Conservation (phyloP, 2,888 invertebrate genomes). For the Eugnorisma glareosa region DNA sequence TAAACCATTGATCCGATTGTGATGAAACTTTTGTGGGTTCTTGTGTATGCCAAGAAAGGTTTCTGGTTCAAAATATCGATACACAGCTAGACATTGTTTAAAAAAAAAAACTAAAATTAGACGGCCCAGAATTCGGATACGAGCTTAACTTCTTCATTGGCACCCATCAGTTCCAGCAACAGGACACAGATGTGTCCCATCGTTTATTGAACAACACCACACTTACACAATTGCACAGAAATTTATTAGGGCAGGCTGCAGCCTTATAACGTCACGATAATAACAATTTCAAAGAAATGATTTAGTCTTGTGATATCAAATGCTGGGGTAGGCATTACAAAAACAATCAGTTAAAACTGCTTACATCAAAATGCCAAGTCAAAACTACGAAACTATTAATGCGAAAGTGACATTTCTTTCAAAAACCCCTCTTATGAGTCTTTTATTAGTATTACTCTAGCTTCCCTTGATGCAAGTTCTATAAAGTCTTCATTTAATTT, state of each 20-base stretch:
- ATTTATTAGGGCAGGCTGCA: not conserved
- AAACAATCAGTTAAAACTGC: no score
- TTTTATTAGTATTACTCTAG: no score
- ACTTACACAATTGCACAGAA: no score
- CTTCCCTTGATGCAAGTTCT: no score
- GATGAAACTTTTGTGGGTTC: not conserved
- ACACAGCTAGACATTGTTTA: not conserved
- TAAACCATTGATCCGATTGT: not conserved
- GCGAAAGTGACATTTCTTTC: not conserved
- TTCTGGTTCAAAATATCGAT: not conserved
- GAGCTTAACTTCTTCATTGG: not conserved
- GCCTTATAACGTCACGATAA: no score
- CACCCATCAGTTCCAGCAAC: not conserved
- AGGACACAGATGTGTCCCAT: not conserved
- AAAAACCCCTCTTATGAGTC: no score
- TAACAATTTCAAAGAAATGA: no score
- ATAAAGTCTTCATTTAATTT: no score
- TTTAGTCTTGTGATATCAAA: no score
- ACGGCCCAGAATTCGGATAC: not conserved
- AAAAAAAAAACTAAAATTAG: not conserved
- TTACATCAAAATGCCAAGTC: no score
- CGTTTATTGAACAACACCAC: not conserved
- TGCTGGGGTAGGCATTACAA: no score
- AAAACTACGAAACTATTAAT: no score
- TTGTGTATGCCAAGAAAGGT: not conserved